These are phyloP conservation scores for Ophonus ardosiacus DNA, from an alignment of 2,888 invertebrate genomes.

Conservation along the genomic window DNA sequence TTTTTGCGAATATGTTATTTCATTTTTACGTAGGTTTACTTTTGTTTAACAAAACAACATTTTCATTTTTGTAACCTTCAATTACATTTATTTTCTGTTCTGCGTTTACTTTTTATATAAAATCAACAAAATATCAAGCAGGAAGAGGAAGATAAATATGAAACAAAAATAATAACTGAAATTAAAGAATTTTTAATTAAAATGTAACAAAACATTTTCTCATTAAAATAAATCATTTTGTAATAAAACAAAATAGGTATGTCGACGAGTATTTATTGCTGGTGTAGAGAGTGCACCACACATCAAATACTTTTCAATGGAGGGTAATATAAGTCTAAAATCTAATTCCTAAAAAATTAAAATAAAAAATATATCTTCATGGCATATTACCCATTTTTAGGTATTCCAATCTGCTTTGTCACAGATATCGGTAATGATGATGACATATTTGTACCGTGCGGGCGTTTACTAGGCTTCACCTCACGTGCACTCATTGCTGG, in stretches of 20 bases:
- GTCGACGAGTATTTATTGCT: too few species aligned
- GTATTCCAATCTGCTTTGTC: too few species aligned
- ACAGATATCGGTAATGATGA: too few species aligned
- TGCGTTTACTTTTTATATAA: slow-evolving; percentile 15
- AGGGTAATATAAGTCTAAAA: too few species aligned
- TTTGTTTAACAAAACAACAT: slow-evolving; percentile 18
- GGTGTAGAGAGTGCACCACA: too few species aligned
- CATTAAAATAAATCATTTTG: slow-evolving; percentile 5
- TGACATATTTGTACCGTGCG: too few species aligned
- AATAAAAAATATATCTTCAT: too few species aligned
- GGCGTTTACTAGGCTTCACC: too few species aligned
- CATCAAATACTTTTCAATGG: too few species aligned
- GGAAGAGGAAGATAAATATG: not conserved
- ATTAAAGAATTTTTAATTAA: slow-evolving; percentile 34
- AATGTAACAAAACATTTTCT: not conserved
- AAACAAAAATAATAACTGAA: slow-evolving; percentile 21
- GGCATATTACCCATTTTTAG: too few species aligned
- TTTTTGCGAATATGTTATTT: slow-evolving; percentile 9
- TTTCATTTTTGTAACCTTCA: slow-evolving; percentile 8
- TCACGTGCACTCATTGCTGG: too few species aligned
- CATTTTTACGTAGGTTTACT: slow-evolving; percentile 7
- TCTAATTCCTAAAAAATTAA: too few species aligned
- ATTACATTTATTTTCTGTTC: slow-evolving; percentile 18
- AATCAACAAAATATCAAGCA: slow-evolving; percentile 23
- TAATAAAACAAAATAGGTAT: slow-evolving; percentile 7